A percentile compares a stretch with the other conserved stretches of the same genome.
Conservation (phyloP, 2,888 invertebrate genomes). For the Notodonta ziczac region DNA sequence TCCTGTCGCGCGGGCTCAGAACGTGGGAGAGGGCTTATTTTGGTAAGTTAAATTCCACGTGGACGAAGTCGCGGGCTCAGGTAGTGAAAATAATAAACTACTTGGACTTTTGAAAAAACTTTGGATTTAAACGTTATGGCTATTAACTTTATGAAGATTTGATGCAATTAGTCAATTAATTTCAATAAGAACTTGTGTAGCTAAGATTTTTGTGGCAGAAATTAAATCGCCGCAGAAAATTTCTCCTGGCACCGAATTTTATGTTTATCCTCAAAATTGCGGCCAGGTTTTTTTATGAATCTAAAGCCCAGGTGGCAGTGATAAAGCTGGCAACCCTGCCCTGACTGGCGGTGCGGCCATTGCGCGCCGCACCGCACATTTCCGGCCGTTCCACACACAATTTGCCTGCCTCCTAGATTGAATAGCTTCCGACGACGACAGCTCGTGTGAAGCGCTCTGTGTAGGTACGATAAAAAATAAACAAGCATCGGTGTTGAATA, state of each 20-base stretch:
- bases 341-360: slow-evolving; percentile 22
- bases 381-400: slow-evolving; percentile 51
- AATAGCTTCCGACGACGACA: slow-evolving; percentile 42
- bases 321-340: background rate
- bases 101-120: no score
- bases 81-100: no score
- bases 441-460: slow-evolving; percentile 22
- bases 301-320: background rate
- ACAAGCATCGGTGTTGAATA: background rate
- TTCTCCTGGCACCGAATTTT: no score
- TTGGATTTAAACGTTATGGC: no score
- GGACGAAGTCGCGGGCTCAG: no score
- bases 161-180: no score
- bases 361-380: slow-evolving; percentile 49
- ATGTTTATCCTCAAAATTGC: no score
- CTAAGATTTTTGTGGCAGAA: slow-evolving; percentile 26
- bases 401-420: slow-evolving; percentile 55
- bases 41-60: no score
- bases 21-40: no score
- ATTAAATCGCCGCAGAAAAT: slow-evolving; percentile 28
- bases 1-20: no score
- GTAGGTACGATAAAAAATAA: slow-evolving; percentile 3
- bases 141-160: no score
- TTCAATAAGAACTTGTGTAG: no score
- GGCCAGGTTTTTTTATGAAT: background rate